Conservation (phyloP, 2,797 vertebrate genomes). For the Myotis pilosus region DNA sequence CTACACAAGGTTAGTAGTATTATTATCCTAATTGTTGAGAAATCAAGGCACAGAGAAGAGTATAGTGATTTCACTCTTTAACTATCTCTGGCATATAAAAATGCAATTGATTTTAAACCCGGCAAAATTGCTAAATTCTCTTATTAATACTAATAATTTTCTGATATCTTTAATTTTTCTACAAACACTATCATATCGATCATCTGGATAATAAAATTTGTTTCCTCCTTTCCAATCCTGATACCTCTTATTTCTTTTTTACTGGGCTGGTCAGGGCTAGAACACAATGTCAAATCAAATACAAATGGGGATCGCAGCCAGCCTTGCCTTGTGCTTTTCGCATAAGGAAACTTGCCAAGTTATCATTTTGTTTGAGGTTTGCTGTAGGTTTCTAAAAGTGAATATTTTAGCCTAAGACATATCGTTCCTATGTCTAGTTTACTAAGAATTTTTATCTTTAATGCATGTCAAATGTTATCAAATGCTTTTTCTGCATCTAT, state of each 20-base stretch:
- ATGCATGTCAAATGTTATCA: background rate
- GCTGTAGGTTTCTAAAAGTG: background rate
- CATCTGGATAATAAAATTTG: background rate
- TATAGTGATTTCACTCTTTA: background rate
- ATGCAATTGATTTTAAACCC: background rate
- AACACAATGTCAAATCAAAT: background rate
- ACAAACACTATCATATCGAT: background rate
- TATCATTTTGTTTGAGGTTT: background rate
- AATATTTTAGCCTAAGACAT: background rate
- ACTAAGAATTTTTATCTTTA: background rate
- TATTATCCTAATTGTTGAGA: background rate
- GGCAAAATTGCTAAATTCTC: background rate
- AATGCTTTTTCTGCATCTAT: background rate
- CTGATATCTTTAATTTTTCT: background rate
- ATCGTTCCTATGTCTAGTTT: background rate
- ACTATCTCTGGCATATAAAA: background rate
- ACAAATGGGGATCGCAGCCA: background rate
- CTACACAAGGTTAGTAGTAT: background rate
- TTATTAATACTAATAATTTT: conserved; percentile 16
- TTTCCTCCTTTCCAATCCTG: background rate
- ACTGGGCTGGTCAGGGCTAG: background rate
- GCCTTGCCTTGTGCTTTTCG: background rate
- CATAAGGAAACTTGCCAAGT: background rate
- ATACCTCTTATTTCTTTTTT: background rate
- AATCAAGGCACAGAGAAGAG: background rate